A percentile compares a stretch with the other conserved stretches of the same genome.
Evolutionary conservation across 1,140 invertebrate genomes (phyloP).

Genomic region (Drosophila nigrodunni): DNA sequence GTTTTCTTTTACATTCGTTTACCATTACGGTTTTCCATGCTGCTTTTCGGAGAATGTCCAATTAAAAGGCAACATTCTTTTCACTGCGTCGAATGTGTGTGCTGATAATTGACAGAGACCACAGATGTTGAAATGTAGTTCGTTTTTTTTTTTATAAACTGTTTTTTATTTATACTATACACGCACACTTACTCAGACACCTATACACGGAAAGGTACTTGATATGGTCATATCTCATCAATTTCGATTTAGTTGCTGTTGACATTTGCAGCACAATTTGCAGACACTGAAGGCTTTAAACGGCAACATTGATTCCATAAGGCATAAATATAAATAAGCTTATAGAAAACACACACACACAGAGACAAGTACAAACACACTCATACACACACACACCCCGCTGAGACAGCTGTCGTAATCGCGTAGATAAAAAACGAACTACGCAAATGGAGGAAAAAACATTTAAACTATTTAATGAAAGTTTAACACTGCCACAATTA

Average conservation of each 20-base stretch:
- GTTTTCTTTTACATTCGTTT: neutral
- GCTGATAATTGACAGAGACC: constrained; percentile 3
- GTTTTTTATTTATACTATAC: constrained; percentile 15
- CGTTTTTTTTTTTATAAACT: neutral
- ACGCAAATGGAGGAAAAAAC: neutral
- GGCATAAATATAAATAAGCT: constrained; percentile 4
- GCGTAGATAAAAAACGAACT: constrained; percentile 5
- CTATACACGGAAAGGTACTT: neutral
- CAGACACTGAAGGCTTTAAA: constrained; percentile 22
- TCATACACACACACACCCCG: neutral
- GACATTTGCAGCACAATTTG: constrained; percentile 15
- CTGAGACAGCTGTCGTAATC: constrained; percentile 32
- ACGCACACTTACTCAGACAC: neutral
- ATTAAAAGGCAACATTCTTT: too few relatives aligned
- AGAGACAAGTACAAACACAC: neutral
- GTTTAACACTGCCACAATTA: neutral
- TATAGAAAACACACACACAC: neutral
- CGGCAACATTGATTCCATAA: neutral
- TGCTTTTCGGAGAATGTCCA: too few relatives aligned
- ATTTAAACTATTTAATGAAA: constrained; percentile 7
- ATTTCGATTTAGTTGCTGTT: constrained; percentile 31
- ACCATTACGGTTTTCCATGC: too few relatives aligned
- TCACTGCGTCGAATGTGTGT: too few relatives aligned
- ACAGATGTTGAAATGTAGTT: constrained; percentile 11
- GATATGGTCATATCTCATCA: constrained; percentile 22